These are phyloP conservation scores for Cebidichthys violaceus DNA, from an alignment of 2,113 vertebrate species.

Conservation along the genomic window DNA sequence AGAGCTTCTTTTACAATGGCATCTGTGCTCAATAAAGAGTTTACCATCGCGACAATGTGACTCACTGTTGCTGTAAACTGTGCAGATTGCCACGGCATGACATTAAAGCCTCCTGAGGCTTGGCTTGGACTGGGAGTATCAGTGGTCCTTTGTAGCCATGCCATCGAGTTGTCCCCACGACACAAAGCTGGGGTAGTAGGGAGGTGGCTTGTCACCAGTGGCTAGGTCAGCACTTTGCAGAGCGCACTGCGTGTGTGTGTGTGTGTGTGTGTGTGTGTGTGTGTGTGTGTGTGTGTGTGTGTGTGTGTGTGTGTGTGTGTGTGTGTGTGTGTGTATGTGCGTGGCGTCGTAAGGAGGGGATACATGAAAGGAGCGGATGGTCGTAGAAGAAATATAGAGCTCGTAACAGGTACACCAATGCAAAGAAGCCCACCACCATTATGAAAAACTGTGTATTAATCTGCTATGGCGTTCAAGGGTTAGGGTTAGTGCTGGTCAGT, in stretches of 20 bases:
- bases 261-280: conserved; percentile 34
- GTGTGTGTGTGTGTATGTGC: conserved; percentile 34
- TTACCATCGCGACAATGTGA: conserved; percentile 39
- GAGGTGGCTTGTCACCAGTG: conserved; percentile 64
- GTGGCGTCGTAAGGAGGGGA: conserved; percentile 38
- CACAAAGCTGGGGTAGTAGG: conserved; percentile 54
- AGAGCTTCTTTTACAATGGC: conserved; percentile 19
- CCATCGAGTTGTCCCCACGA: conserved; percentile 51
- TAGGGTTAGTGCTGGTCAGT: not conserved
- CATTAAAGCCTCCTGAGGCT: conserved; percentile 53
- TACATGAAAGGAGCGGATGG: conserved; percentile 16
- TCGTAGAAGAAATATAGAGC: conserved; percentile 12
- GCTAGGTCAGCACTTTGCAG: conserved; percentile 70
- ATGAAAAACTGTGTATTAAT: not conserved
- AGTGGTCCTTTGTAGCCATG: conserved; percentile 55
- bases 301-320: conserved; percentile 42
- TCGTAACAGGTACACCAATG: conserved; percentile 4
- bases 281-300: conserved; percentile 24
- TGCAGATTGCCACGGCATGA: conserved; percentile 49
- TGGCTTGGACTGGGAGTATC: conserved; percentile 31
- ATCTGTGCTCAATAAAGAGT: conserved; percentile 45
- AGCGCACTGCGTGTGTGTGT: conserved; percentile 43
- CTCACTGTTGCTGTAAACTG: conserved; percentile 57
- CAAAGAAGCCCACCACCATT: not conserved
- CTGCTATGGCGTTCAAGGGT: conserved; percentile 9